Conservation (phyloP, 2,888 invertebrate species). For the Sipha maydis region DNA sequence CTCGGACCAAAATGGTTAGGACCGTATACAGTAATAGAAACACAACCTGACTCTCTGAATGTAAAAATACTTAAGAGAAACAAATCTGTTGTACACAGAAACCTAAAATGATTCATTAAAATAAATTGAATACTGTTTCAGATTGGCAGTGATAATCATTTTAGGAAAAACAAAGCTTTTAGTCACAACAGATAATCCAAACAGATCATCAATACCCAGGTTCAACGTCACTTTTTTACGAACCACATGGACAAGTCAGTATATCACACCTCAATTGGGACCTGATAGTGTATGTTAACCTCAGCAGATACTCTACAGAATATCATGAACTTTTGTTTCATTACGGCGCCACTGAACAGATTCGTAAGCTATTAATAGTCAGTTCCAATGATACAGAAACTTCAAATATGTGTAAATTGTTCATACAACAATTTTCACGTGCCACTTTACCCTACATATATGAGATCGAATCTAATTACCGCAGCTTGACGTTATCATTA, state of each 20-base stretch:
- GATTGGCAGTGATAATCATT: too few relatives aligned
- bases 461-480: conserved; percentile 1
- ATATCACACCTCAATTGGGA: too few relatives aligned
- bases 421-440: not conserved
- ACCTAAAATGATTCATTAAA: not conserved
- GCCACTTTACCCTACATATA: not conserved
- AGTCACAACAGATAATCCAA: not conserved
- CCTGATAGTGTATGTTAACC: too few relatives aligned
- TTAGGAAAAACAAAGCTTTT: not conserved
- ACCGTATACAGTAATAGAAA: not conserved
- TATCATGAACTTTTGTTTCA: not conserved
- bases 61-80: not conserved
- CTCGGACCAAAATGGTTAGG: not conserved
- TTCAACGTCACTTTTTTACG: too few relatives aligned
- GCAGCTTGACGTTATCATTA: not conserved
- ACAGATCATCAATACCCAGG: too few relatives aligned
- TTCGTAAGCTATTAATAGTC: not conserved
- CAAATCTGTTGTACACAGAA: not conserved
- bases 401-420: not conserved
- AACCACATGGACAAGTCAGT: too few relatives aligned
- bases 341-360: not conserved
- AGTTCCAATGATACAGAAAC: not conserved
- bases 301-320: too few relatives aligned
- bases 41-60: not conserved
- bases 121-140: not conserved